phyloP scores from a whole-genome alignment of 2,113 vertebrate genomes.

The Sigmodon hispidus region DNA sequence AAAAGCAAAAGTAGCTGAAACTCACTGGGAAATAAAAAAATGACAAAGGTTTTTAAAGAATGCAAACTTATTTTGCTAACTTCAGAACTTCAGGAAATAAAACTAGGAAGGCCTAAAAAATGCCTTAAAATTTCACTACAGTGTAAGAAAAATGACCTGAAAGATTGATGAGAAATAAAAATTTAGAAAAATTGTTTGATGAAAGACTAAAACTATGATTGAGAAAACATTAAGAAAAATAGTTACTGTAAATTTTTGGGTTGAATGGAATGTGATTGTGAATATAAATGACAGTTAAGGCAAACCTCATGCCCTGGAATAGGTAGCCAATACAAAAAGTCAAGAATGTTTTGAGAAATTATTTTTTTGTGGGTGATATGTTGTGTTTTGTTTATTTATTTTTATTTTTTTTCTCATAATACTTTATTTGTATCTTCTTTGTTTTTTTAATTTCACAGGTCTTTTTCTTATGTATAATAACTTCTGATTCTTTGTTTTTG shows the following conservation, averaged over 20 bases:
- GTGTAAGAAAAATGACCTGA: background rate
- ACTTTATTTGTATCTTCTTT: too few species aligned
- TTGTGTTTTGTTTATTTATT: too few species aligned
- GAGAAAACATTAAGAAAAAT: conserved; percentile 44
- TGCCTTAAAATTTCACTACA: background rate
- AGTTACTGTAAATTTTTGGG: background rate
- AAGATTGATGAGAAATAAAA: conserved; percentile 28
- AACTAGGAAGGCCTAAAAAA: conserved; percentile 9
- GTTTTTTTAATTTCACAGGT: too few species aligned
- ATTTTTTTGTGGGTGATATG: too few species aligned
- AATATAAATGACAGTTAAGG: too few species aligned
- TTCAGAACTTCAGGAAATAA: conserved; percentile 35
- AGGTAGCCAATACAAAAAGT: too few species aligned
- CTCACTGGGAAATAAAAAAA: conserved; percentile 1
- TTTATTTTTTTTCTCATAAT: too few species aligned
- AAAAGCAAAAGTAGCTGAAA: conserved; percentile 40
- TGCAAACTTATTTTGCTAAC: conserved; percentile 54
- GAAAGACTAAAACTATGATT: background rate
- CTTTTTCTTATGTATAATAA: too few species aligned
- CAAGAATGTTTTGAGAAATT: too few species aligned
- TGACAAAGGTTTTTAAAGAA: conserved; percentile 67
- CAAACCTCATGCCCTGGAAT: too few species aligned
- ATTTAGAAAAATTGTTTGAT: background rate
- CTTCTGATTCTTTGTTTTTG: too few species aligned
- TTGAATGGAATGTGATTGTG: too few species aligned